A percentile compares a stretch with the other conserved stretches of the same genome.
These are phyloP conservation scores for Bagarius yarrelli DNA, from an alignment of 2,113 vertebrate genomes.

Conservation along the genomic window DNA sequence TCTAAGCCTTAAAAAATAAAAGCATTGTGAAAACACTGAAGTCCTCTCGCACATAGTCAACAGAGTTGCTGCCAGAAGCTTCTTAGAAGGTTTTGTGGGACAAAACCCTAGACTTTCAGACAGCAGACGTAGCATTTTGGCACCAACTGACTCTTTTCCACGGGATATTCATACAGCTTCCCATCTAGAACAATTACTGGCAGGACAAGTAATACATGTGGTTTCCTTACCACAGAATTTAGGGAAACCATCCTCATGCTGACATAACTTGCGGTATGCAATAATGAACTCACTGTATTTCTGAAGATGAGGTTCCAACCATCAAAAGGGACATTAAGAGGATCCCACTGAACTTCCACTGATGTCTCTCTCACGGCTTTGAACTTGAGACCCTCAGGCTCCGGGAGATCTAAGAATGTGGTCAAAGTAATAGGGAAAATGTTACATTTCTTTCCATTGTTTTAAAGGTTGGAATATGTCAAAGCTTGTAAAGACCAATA, in stretches of 20 bases:
- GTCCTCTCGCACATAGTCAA: slow-evolving; percentile 45
- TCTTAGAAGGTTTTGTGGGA: slow-evolving; percentile 48
- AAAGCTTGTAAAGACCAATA: neutral
- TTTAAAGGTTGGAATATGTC: neutral
- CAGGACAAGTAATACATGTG: slow-evolving; percentile 33
- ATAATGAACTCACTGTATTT: slow-evolving; percentile 78
- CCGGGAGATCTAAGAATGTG: slow-evolving; percentile 81
- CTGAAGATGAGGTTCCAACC: slow-evolving; percentile 94
- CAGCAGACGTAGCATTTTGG: slow-evolving; percentile 51
- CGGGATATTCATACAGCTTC: slow-evolving; percentile 34
- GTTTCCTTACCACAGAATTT: slow-evolving; percentile 42
- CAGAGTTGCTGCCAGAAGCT: slow-evolving; percentile 50
- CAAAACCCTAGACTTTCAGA: slow-evolving; percentile 49
- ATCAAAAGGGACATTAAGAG: slow-evolving; percentile 89
- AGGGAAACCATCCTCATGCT: slow-evolving; percentile 27
- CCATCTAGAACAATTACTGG: slow-evolving; percentile 48
- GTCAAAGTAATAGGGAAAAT: slow-evolving; percentile 9
- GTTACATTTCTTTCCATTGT: neutral
- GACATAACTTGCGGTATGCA: slow-evolving; percentile 2
- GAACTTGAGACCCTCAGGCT: slow-evolving; percentile 92
- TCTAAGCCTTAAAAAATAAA: slow-evolving; percentile 52
- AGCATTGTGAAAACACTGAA: slow-evolving; percentile 49
- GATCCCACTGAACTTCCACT: slow-evolving; percentile 95
- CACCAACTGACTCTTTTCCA: slow-evolving; percentile 56
- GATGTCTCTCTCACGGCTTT: slow-evolving; percentile 91